Evolutionary conservation across 2,797 vertebrate genomes (phyloP), one percentile per base, ranked within the genome.

Genomic region (Silurus lanzhouensis): DNA sequence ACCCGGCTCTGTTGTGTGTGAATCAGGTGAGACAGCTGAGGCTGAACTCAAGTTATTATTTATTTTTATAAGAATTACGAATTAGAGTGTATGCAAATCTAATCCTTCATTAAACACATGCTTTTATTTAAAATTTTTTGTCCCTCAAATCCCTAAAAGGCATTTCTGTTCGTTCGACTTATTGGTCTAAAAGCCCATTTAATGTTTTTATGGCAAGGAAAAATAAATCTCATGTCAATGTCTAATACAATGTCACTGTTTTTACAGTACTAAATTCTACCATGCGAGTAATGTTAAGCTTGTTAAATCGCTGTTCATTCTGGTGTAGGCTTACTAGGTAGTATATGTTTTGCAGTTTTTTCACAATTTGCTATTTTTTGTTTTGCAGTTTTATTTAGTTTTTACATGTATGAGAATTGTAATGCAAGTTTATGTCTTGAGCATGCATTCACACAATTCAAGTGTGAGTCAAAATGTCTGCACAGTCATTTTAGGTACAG

Each of bases 1-100:
- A 90, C 98, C 98, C 0, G 98, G 98, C 46, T 97, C 96, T 0
- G 87, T 99, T 70, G 97, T 99, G 82, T 99, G 98, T 27, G 98
- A 99, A 92, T 99, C 98, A 77, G 98, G 44, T 81, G 14, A 85
- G 88, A 79, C 13, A 9, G 12, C 64, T 27, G 10, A 76, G 44
- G 66, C 20, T 46, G 17, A 67, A 22, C 8, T 55, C 48, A 52
- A 52, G 10, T 52, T 52, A 10, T 52, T 52, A 10, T 52, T 52
- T 7, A 7, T 52, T 52, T 52, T 52, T n/a, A n/a, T 46, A 46
- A 63, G 19, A 77, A 20, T 58, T 77, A 38, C 52, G 0, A 15
- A 25, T 25, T 48, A 14, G 13, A 14, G 22, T 3, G 22, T 14
- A 44, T 13, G 19, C 31, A 74, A 7, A 48, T 74, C 0, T 52